Conservation (phyloP, 2,888 invertebrate species). For the Mesorhabditis sp. region DNA sequence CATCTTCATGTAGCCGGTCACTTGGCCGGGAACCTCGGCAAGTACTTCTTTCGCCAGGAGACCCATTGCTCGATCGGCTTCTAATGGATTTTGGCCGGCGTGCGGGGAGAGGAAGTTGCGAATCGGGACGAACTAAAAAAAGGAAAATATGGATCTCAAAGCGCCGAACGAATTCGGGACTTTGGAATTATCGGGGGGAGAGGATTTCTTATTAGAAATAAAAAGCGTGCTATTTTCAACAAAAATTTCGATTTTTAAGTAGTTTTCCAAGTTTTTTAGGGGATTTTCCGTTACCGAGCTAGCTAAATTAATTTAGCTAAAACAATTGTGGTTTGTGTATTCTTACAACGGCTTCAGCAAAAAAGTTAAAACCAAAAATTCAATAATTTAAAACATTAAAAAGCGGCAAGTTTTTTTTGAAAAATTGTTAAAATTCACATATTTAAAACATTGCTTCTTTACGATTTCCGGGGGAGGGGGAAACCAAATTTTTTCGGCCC, state of each 20-base stretch:
- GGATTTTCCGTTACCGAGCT: too few species aligned
- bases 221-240: too few species aligned
- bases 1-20: constrained; percentile 34
- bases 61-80: constrained; percentile 49
- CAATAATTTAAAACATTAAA: too few species aligned
- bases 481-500: too few species aligned
- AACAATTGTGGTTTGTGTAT: background rate
- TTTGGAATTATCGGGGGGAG: background rate
- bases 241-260: too few species aligned
- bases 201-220: too few species aligned
- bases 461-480: too few species aligned
- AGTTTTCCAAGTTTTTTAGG: too few species aligned
- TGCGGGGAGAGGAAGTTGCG: constrained; percentile 52
- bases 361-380: background rate
- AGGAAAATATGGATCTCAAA: background rate
- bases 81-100: constrained; percentile 41
- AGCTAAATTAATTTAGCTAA: too few species aligned
- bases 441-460: background rate
- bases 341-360: background rate
- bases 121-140: constrained; percentile 56
- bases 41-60: constrained; percentile 65
- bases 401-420: background rate
- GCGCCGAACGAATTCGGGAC: background rate
- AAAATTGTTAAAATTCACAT: background rate
- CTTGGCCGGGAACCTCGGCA: constrained; percentile 44